Evolutionary conservation across 2,113 vertebrate species (phyloP).

Genomic region (Elachura formosa): DNA sequence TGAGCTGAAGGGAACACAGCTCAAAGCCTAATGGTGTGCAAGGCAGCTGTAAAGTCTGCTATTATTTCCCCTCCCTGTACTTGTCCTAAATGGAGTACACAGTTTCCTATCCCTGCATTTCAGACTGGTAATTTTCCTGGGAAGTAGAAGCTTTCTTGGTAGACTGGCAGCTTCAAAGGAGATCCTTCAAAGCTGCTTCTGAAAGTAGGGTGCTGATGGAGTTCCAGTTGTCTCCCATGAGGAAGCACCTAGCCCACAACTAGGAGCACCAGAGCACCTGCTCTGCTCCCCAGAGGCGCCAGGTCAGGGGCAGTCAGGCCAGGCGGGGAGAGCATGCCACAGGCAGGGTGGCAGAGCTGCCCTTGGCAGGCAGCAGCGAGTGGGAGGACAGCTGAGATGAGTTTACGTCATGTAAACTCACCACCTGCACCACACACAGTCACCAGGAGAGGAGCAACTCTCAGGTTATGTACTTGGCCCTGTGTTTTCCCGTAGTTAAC

Average conservation of each 20-base stretch:
- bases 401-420: no score
- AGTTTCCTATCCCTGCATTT: not conserved
- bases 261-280: accelerated
- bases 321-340: accelerated
- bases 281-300: not conserved
- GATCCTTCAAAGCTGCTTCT: not conserved
- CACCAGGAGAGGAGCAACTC: not conserved
- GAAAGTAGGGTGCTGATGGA: not conserved
- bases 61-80: not conserved
- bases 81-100: not conserved
- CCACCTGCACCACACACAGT: not conserved
- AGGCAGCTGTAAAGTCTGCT: not conserved
- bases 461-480: not conserved
- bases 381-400: not conserved
- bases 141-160: not conserved
- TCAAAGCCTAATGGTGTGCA: not conserved
- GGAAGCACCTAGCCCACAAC: not conserved
- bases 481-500: not conserved
- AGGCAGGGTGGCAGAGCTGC: not conserved
- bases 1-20: not conserved
- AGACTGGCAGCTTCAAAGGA: not conserved
- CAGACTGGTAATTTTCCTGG: not conserved
- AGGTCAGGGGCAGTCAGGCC: not conserved
- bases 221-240: not conserved
- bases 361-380: not conserved